These are phyloP conservation scores for Colletes gigas DNA, from an alignment of 1,140 invertebrate genomes.

Conservation along the genomic window DNA sequence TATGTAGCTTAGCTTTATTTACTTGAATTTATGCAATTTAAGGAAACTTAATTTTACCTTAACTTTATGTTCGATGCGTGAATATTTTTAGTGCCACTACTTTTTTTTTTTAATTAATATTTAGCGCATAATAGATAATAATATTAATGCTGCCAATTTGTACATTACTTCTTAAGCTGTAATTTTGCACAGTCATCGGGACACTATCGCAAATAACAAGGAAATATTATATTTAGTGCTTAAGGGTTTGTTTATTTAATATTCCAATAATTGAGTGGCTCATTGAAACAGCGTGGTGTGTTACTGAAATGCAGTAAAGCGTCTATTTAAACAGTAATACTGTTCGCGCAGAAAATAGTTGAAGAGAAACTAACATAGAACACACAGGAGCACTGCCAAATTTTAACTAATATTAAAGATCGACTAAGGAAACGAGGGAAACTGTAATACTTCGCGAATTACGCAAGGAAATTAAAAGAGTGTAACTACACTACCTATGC, in stretches of 20 bases:
- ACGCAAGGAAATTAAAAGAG: not conserved
- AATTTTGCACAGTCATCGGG: not conserved
- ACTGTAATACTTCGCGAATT: not conserved
- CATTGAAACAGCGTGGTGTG: not conserved
- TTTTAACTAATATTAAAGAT: not conserved
- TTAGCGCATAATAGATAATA: not conserved
- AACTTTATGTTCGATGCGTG: too few relatives aligned
- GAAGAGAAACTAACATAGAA: not conserved
- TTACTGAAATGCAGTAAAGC: not conserved
- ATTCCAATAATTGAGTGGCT: conserved; percentile 9
- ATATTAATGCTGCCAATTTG: conserved; percentile 10
- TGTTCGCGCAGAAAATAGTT: not conserved
- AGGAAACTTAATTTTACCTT: not conserved
- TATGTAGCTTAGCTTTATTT: not conserved
- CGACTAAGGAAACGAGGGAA: not conserved
- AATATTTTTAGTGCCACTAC: conserved; percentile 18
- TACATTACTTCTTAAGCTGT: conserved; percentile 24
- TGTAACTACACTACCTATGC: too few relatives aligned
- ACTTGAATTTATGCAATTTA: not conserved
- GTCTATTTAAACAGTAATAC: too few relatives aligned
- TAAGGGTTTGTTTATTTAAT: conserved; percentile 1
- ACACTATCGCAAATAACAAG: conserved; percentile 12
- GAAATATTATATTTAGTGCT: not conserved
- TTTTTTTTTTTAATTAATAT: conserved; percentile 16
- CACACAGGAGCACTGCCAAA: not conserved